Conservation (phyloP, 2,113 vertebrate genomes). For the Cyprichromis sp. region DNA sequence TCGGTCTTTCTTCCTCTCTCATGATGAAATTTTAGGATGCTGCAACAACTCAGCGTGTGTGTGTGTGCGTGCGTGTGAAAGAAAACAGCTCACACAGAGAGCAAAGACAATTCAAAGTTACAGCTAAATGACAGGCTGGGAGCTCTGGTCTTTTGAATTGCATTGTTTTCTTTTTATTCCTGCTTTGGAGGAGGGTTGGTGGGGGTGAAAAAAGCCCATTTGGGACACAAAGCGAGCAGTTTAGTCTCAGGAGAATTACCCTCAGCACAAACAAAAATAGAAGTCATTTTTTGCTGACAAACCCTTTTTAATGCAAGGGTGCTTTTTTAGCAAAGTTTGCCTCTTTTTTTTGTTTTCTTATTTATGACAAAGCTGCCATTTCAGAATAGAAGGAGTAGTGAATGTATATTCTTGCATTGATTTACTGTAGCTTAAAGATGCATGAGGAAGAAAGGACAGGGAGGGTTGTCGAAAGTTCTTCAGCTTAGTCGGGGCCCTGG, state of each 20-base stretch:
- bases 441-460: background rate
- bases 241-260: constrained; percentile 52
- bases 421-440: constrained; percentile 17
- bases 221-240: constrained; percentile 50
- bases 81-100: constrained; percentile 47
- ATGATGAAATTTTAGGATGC: constrained; percentile 52
- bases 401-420: background rate
- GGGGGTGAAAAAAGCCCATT: background rate
- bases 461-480: background rate
- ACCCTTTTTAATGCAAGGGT: constrained; percentile 40
- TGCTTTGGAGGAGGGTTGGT: constrained; percentile 36
- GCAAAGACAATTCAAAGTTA: constrained; percentile 59
- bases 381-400: background rate
- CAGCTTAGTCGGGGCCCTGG: background rate
- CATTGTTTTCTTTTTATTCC: constrained; percentile 60
- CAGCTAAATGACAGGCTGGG: constrained; percentile 62
- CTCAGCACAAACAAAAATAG: constrained; percentile 57
- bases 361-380: constrained; percentile 40
- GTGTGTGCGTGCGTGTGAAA: background rate
- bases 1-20: constrained; percentile 44
- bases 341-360: constrained; percentile 38
- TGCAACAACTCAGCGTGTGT: constrained; percentile 23
- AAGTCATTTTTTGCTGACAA: constrained; percentile 64
- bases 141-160: constrained; percentile 44
- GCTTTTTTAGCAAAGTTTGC: constrained; percentile 17